Conservation (phyloP, 2,113 vertebrate species). For the Platycercus adscitus region DNA sequence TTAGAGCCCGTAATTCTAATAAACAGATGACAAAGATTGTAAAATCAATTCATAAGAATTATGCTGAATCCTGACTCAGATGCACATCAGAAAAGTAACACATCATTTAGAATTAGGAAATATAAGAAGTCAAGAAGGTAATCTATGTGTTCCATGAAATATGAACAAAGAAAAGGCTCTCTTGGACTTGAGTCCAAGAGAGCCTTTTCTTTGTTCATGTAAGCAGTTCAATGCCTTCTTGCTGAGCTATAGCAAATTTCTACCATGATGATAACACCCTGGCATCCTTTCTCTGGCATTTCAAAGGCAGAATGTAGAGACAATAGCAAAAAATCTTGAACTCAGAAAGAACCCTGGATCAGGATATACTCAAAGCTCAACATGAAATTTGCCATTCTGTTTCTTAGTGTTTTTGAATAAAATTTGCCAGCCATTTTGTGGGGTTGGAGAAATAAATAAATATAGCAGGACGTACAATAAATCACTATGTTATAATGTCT, state of each 20-base stretch:
- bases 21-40: not conserved
- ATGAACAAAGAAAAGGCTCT: not conserved
- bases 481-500: not conserved
- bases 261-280: not conserved
- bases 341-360: not conserved
- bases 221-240: constrained; percentile 12
- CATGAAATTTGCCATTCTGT: not conserved
- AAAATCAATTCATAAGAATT: constrained; percentile 38
- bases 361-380: not conserved
- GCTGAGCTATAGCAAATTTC: constrained; percentile 9
- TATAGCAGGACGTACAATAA: not conserved
- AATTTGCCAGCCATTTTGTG: not conserved
- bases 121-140: not conserved
- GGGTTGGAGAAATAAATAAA: not conserved
- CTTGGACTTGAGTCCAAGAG: too few relatives aligned
- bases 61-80: constrained; percentile 28
- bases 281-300: not conserved
- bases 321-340: not conserved
- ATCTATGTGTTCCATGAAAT: constrained; percentile 17
- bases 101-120: not conserved
- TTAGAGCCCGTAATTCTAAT: not conserved
- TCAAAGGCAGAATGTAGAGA: not conserved
- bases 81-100: not conserved
- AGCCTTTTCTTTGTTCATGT: too few relatives aligned
- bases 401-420: not conserved